Base-by-base conservation (phyloP, 2,113 vertebrate genomes). In the Menura novaehollandiae region DNA sequence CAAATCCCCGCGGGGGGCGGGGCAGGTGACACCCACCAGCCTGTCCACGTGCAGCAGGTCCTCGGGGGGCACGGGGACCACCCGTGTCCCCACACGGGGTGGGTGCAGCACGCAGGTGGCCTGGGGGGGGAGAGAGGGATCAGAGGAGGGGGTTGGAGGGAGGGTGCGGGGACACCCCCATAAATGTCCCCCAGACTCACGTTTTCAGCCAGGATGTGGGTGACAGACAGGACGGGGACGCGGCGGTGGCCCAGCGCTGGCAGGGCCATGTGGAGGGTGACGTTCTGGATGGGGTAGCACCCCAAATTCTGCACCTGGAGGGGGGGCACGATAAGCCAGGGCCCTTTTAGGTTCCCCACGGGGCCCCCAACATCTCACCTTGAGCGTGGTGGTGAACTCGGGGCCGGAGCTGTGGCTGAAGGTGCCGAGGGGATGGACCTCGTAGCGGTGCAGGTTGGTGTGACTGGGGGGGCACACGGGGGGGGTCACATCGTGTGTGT, bases 221-320 rank as follows among this genome's bases (percentile, higher is more conserved):
- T 98, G 84, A 99, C 90, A 1, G 98, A 98, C 91, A 99, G 98
- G 89, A 99, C 99, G 77, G 98, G 91, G 49, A 78, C 86, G 71
- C 98, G 97, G 74, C 90, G 98, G 12, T 98, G 97, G 60, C 98
- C 99, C 83, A 98, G 97, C 2, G 99, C 97, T 2, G 99, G 99
- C 81, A 99, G 97, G 56, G 95, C 93, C 77, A 99, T 95, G 52
- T 81, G 97, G 72, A 99, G 81, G 84, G 98, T 97, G 95, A 99
- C 68, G 24, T 98, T 98, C 41, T 82, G 97, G 73, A 99, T 91
- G 0, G 97, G 89, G 79, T 99, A 99, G 77, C 99, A 99, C 84
- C 98, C 99, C 0, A 99, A 97, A 77, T 99, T 99, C 95, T 99
- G 99, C 58, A 99, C 97, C 99, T 99, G 91, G 43, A 68, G 11